phyloP scores from a whole-genome alignment of 2,113 vertebrate genomes.

The Vulpes ferrilata region DNA sequence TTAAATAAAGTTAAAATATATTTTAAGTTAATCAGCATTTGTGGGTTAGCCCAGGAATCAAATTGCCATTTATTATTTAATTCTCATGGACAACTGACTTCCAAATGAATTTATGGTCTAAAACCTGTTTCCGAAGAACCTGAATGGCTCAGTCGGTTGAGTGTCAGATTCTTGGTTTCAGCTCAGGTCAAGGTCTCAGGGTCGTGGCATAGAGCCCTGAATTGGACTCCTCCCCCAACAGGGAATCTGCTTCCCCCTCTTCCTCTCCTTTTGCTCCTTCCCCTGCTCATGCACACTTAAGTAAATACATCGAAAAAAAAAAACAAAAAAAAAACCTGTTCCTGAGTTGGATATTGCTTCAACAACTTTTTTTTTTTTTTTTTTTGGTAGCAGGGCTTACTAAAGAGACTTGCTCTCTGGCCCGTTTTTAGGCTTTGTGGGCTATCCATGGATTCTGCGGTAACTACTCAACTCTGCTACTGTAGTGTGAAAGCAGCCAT shows the following conservation, averaged over 20 bases:
- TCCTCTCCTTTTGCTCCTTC: not conserved
- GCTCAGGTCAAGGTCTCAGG: not conserved
- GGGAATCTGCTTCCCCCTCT: not conserved
- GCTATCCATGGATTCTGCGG: not conserved
- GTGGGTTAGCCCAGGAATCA: not conserved
- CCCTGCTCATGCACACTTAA: not conserved
- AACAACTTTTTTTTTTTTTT: not conserved
- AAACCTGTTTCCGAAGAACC: not conserved
- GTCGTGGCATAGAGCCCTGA: not conserved
- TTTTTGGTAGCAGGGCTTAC: not conserved
- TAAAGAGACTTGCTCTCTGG: not conserved
- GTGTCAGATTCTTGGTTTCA: not conserved
- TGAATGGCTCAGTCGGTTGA: not conserved
- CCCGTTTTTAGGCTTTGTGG: not conserved
- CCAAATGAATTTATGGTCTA: conserved; percentile 8
- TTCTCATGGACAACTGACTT: not conserved
- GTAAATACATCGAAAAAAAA: not conserved
- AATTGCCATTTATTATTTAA: not conserved
- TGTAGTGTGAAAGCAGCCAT: not conserved
- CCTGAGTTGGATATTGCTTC: not conserved
- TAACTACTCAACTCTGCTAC: not conserved
- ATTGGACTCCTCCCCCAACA: not conserved
- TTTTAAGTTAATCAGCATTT: conserved; percentile 12
- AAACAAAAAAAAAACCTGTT: not conserved
- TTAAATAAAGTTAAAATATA: not conserved